Evolutionary conservation across 2,888 invertebrate genomes (phyloP).

Genomic region (Epinotia ramella): DNA sequence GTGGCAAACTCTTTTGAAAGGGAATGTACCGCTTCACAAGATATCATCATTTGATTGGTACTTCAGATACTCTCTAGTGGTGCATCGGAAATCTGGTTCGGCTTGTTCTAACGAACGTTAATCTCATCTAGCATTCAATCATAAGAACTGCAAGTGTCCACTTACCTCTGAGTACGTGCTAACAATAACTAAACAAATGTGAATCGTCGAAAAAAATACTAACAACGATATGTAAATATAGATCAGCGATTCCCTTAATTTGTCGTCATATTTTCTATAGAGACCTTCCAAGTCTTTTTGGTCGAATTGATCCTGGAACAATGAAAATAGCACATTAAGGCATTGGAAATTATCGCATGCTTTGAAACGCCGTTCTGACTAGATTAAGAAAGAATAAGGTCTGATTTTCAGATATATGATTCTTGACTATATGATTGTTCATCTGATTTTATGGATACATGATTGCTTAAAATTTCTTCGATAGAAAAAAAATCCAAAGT

Average conservation of each 20-base stretch:
- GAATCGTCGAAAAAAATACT: constrained; percentile 86
- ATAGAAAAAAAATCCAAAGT: too few species aligned
- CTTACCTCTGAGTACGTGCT: constrained; percentile 76
- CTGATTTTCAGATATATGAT: too few species aligned
- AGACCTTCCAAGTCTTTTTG: constrained; percentile 90
- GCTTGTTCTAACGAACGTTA: background rate
- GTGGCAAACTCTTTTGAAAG: background rate
- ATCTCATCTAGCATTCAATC: background rate
- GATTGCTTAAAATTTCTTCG: too few species aligned
- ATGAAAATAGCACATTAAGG: constrained; percentile 43
- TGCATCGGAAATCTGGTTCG: background rate
- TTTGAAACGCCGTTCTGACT: too few species aligned
- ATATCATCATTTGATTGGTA: background rate
- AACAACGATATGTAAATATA: constrained; percentile 90
- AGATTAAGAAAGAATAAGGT: too few species aligned
- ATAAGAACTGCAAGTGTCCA: constrained; percentile 14
- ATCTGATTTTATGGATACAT: too few species aligned
- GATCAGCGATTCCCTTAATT: constrained; percentile 91
- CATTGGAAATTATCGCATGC: too few species aligned
- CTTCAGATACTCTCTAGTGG: constrained; percentile 20
- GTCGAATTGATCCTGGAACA: constrained; percentile 90
- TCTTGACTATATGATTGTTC: too few species aligned
- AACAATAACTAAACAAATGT: constrained; percentile 84
- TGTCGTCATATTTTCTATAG: constrained; percentile 90
- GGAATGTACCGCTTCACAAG: background rate